Evolutionary conservation across 1,140 invertebrate species (phyloP), one percentile per base, ranked within the genome.

Genomic region (Drosophila sp.): DNA sequence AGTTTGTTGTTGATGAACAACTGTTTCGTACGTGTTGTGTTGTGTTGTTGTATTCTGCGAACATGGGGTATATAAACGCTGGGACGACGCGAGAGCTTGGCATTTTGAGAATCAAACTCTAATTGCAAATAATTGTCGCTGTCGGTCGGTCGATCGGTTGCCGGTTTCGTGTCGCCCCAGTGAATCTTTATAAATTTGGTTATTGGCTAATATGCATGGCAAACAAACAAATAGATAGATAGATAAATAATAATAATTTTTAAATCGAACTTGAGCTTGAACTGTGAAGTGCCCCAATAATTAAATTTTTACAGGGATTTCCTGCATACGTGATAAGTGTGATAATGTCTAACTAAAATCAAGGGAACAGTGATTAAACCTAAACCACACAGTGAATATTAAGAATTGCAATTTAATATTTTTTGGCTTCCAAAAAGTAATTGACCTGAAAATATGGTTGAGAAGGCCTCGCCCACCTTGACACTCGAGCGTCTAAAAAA

Each of bases 401-500:
- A 0, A 38, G 3, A 38, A 38, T 17, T 17, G 17, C 10, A 35
- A 1, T 11, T 11, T 4, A 3, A 38, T 3, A 38, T 11, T 38
- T 38, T 38, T 10, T 8, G 35, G 17, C 17, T 17, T 17, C 10
- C 11, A 38, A 38, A 8, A 38, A 38, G 11, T 3, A 38, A 4
- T 27, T 50, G 8, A 27, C 23, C 25, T 27, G 8, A 30, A 62
- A 75, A 76, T 69, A 91, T 91, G 90, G 90, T 91, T 0, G 80
- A 91, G 55, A 90, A 85, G 66, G 67, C 71, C 58, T 70, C 66
- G 23, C 70, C 41, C 40, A 54, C 64, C 11, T 72, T 85, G 23
- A 73, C 74, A 29, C 33, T 89, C n/a, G 72, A 77, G 47, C 72
- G 76, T 11, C 60, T 91, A 0, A 71, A 74, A 4, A 75, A 66